A percentile compares a stretch with the other conserved stretches of the same genome.
Conservation (phyloP, 2,797 vertebrate genomes). For the Onychomys leucogaster region DNA sequence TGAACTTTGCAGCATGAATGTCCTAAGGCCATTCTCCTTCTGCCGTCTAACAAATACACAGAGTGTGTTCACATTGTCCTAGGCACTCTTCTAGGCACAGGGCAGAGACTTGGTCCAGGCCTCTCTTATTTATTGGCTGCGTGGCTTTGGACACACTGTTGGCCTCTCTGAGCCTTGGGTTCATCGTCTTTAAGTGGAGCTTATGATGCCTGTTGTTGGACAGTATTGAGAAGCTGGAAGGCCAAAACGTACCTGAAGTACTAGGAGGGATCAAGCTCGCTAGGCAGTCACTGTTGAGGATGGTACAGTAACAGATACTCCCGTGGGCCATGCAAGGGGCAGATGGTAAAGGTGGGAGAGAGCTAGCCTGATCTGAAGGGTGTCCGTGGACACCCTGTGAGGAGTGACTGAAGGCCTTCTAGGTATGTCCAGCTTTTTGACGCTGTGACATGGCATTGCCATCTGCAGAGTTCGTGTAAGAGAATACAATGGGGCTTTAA, state of each 20-base stretch:
- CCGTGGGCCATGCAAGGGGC: not conserved
- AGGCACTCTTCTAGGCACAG: not conserved
- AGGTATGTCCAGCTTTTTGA: not conserved
- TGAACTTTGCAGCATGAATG: not conserved
- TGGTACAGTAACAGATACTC: fast-evolving
- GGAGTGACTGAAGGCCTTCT: not conserved
- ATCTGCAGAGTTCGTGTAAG: not conserved
- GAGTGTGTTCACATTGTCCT: not conserved
- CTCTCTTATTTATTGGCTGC: not conserved
- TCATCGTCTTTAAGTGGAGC: not conserved
- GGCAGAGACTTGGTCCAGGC: not conserved
- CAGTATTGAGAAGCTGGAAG: not conserved
- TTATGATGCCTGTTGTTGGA: not conserved
- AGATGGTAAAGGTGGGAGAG: not conserved
- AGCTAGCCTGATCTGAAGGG: not conserved
- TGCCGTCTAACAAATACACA: not conserved
- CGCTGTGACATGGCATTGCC: not conserved
- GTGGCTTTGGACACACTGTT: not conserved
- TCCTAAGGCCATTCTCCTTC: not conserved
- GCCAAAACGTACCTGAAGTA: not conserved
- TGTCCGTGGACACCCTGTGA: not conserved
- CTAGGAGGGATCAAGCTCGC: fast-evolving
- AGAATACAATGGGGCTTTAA: not conserved
- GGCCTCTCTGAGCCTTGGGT: not conserved
- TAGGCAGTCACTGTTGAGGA: fast-evolving